Evolutionary conservation across 2,888 invertebrate species (phyloP).

Genomic region (Plagodis pulveraria): DNA sequence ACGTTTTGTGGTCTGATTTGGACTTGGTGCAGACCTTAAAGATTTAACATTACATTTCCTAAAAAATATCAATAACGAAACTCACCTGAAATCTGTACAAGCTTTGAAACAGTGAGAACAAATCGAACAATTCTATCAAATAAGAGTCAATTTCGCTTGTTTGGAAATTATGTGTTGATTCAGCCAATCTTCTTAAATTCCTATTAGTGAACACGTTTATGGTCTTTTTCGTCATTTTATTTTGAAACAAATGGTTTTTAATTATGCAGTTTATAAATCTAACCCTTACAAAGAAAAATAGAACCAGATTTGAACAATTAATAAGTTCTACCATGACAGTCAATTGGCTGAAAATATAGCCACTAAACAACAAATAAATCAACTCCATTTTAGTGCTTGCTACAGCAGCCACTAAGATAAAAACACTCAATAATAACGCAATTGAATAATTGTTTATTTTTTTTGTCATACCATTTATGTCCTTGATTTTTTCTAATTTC

Average conservation of each 20-base stretch:
- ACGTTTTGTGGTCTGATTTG: no score
- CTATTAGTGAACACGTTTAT: conserved; percentile 10
- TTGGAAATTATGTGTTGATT: conserved; percentile 48
- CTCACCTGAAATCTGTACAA: conserved; percentile 55
- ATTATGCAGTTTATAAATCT: conserved; percentile 60
- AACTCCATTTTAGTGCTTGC: conserved; percentile 22
- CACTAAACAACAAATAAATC: conserved; percentile 30
- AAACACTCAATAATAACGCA: conserved; percentile 27
- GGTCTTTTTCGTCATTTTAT: conserved; percentile 15
- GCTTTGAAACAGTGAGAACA: conserved; percentile 48
- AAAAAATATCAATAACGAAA: conserved; percentile 1
- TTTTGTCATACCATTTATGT: conserved; percentile 42
- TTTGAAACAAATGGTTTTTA: conserved; percentile 48
- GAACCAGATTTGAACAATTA: conserved; percentile 50
- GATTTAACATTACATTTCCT: no score
- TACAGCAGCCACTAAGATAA: conserved; percentile 26
- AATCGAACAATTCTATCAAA: conserved; percentile 49
- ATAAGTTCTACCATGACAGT: conserved; percentile 53
- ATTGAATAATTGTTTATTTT: conserved; percentile 39
- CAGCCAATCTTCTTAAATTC: conserved; percentile 46
- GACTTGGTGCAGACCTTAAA: no score
- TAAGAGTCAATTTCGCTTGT: conserved; percentile 48
- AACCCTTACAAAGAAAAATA: conserved; percentile 54
- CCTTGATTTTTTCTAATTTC: conserved; percentile 51
- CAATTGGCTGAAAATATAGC: conserved; percentile 41